Conservation (phyloP, 2,888 invertebrate species). For the Plemyria rubiginata region DNA sequence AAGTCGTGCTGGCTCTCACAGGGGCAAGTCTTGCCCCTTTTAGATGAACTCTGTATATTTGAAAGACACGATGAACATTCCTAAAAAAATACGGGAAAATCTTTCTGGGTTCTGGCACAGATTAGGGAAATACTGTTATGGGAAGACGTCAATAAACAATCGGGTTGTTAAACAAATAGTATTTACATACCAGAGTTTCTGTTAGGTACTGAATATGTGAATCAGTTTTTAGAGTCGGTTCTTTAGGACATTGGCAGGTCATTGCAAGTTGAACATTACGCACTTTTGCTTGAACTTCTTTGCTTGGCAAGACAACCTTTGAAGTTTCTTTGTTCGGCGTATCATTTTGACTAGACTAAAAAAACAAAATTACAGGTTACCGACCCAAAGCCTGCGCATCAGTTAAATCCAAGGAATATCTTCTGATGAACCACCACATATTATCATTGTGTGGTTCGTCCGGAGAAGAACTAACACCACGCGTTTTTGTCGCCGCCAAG, state of each 20-base stretch:
- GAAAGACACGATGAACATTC: neutral
- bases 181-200: slow-evolving; percentile 1
- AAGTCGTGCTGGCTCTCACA: slow-evolving; percentile 18
- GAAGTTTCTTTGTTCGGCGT: neutral
- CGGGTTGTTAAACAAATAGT: neutral
- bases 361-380: neutral
- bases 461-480: no score
- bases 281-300: neutral
- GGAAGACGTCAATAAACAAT: no score
- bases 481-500: no score
- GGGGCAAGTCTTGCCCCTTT: slow-evolving; percentile 9
- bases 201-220: slow-evolving; percentile 20
- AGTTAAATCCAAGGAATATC: no score
- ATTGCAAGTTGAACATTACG: neutral
- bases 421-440: no score
- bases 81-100: neutral
- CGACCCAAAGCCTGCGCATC: no score
- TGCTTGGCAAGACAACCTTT: neutral
- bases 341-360: neutral
- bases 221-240: slow-evolving; percentile 18
- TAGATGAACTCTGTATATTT: slow-evolving; percentile 22
- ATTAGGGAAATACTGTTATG: no score
- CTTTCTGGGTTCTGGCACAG: no score
- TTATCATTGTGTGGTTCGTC: no score
- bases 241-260: slow-evolving; percentile 22